Evolutionary conservation across 2,113 vertebrate genomes (phyloP).

Genomic region (Myotis davidii): DNA sequence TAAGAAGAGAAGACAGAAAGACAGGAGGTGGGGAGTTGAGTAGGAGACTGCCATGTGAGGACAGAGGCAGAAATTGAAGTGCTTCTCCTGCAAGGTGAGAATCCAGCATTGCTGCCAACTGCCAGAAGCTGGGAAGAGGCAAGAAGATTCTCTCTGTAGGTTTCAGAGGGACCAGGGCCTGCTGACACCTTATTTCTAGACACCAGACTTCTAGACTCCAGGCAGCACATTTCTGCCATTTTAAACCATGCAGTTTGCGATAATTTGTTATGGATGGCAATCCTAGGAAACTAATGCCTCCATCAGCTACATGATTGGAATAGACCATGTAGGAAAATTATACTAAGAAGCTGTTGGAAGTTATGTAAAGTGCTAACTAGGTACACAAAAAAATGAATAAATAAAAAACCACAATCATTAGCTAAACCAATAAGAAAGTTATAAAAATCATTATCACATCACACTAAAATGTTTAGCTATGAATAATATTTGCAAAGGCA

Average conservation of each 20-base stretch:
- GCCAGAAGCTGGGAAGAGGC: neutral
- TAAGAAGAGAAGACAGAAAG: neutral
- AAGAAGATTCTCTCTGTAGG: neutral
- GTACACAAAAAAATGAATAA: neutral
- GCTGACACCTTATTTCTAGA: neutral
- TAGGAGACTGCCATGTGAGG: neutral
- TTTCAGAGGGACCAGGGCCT: neutral
- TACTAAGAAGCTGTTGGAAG: neutral
- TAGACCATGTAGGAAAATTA: neutral
- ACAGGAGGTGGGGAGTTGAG: neutral
- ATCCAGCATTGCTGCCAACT: neutral
- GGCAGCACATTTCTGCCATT: neutral
- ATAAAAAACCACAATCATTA: neutral
- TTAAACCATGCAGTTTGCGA: neutral
- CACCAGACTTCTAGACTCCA: neutral
- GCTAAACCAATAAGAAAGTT: neutral
- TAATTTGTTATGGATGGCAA: neutral
- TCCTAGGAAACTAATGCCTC: neutral
- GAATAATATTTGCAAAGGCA: neutral
- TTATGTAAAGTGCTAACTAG: neutral
- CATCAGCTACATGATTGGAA: neutral
- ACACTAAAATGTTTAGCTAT: conserved; percentile 7
- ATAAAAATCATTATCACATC: neutral
- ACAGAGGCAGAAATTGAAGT: neutral
- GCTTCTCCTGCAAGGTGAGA: accelerated